Evolutionary conservation across 2,888 invertebrate species (phyloP).

Genomic region (Temnothorax ravouxi): DNA sequence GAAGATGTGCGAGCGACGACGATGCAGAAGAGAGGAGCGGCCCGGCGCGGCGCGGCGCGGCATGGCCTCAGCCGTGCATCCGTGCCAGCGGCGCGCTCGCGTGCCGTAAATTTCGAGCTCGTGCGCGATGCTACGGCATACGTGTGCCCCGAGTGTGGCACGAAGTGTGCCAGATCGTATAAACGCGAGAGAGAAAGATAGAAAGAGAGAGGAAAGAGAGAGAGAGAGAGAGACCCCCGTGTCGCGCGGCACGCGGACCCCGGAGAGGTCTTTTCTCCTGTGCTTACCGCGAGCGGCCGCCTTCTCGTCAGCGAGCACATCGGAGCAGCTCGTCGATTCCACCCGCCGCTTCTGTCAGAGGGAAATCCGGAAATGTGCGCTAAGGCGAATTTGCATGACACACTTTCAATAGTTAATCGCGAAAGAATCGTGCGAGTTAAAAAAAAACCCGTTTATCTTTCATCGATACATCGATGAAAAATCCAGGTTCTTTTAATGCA

Average conservation of each 20-base stretch:
- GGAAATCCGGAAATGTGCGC: conserved; percentile 23
- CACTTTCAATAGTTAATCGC: neutral
- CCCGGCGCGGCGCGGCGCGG: conserved; percentile 59
- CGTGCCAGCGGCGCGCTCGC: conserved; percentile 81
- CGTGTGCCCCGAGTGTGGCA: conserved; percentile 85
- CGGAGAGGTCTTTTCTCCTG: conserved; percentile 56
- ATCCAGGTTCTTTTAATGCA: neutral
- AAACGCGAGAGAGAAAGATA: conserved; percentile 55
- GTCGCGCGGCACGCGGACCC: conserved; percentile 54
- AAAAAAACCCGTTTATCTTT: neutral
- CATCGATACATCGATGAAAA: too few relatives aligned
- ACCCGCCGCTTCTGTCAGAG: conserved; percentile 42
- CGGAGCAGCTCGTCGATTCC: conserved; percentile 26
- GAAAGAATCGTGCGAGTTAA: neutral
- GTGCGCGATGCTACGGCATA: conserved; percentile 84
- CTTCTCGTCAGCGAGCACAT: conserved; percentile 47
- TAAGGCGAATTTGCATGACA: conserved; percentile 21
- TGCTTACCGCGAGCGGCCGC: conserved; percentile 43
- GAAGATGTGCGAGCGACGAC: conserved; percentile 68
- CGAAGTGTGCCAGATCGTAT: conserved; percentile 85
- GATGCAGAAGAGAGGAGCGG: conserved; percentile 72
- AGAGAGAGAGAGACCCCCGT: conserved; percentile 30
- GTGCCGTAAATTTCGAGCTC: conserved; percentile 86
- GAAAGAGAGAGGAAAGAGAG: neutral
- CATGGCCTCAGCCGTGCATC: conserved; percentile 72